Evolutionary conservation across 2,797 vertebrate genomes (phyloP).

Genomic region (Ptychadena robeensis): DNA sequence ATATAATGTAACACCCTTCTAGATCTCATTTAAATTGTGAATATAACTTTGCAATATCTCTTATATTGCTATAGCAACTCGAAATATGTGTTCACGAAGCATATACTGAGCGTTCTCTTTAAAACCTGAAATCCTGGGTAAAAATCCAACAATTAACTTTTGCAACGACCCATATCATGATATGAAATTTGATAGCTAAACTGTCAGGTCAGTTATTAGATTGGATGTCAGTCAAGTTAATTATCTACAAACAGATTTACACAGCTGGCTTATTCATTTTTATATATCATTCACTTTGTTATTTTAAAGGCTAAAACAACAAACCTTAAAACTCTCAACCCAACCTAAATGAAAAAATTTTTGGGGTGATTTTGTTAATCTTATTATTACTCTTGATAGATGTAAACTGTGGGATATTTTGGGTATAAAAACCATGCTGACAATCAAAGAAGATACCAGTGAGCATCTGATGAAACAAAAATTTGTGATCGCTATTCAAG

Average conservation of each 20-base stretch:
- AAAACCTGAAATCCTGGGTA: not conserved
- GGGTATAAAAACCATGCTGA: no score
- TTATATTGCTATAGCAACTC: not conserved
- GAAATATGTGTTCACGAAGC: not conserved
- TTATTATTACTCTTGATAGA: no score
- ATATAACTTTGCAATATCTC: no score
- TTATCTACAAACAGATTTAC: not conserved
- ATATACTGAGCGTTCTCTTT: not conserved
- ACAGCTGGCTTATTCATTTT: not conserved
- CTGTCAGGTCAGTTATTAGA: not conserved
- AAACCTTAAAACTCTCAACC: not conserved
- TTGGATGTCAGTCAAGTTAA: not conserved
- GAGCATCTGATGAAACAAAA: no score
- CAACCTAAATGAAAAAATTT: no score
- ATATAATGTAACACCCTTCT: no score
- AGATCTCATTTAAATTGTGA: no score
- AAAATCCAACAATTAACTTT: not conserved
- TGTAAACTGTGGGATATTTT: no score
- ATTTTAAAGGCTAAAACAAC: not conserved
- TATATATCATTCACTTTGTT: not conserved
- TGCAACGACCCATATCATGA: not conserved
- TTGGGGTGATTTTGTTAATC: no score
- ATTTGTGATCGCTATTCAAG: no score
- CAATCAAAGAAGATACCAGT: no score
- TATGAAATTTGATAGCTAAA: not conserved